phyloP scores from a whole-genome alignment of 1,140 invertebrate species.

The Sinella curviseta region DNA sequence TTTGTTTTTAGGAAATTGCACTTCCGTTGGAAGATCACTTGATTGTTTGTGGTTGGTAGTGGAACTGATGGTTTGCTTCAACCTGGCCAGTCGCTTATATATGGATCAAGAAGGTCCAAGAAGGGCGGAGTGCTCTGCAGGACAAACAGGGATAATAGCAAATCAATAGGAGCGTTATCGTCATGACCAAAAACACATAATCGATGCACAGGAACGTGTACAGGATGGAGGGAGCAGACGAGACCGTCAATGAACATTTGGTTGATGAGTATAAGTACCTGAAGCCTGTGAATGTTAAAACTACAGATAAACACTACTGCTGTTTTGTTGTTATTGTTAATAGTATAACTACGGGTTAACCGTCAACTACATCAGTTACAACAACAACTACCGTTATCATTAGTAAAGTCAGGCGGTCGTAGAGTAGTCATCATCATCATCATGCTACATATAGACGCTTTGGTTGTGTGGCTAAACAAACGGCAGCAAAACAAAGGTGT shows the following conservation, averaged over 20 bases:
- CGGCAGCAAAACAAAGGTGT: constrained; percentile 8
- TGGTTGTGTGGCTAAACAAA: too few species aligned
- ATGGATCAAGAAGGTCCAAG: not conserved
- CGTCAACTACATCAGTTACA: too few species aligned
- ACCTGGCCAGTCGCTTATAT: not conserved
- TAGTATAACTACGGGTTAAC: not conserved
- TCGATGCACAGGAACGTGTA: too few species aligned
- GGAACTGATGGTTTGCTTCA: not conserved
- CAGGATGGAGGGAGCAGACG: not conserved
- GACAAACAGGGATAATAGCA: not conserved
- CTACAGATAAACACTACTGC: not conserved
- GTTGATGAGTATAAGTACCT: not conserved
- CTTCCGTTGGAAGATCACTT: not conserved
- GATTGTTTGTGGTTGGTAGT: not conserved
- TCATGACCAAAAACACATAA: not conserved
- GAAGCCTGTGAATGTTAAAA: not conserved
- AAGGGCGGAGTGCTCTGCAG: constrained; percentile 12
- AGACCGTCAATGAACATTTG: not conserved
- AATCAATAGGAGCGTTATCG: not conserved
- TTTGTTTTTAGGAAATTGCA: constrained; percentile 7
- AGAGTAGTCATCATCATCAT: too few species aligned
- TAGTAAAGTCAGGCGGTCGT: too few species aligned
- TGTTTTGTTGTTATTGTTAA: too few species aligned
- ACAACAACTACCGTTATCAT: too few species aligned
- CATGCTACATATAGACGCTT: too few species aligned